Conservation (phyloP, 2,888 invertebrate genomes). For the Camponotus fellah region DNA sequence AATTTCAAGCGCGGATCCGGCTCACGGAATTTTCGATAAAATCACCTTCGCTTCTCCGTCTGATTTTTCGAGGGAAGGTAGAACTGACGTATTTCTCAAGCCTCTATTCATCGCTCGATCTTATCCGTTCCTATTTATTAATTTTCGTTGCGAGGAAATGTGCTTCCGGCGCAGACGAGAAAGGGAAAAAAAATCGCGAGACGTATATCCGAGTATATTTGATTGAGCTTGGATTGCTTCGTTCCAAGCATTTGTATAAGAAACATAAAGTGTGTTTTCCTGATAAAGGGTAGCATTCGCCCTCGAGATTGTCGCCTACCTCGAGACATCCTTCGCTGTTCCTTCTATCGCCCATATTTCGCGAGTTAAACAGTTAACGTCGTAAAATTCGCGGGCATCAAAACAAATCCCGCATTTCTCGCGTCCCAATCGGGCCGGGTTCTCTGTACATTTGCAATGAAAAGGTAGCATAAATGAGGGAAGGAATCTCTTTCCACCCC, state of each 20-base stretch:
- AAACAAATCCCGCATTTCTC: slow-evolving; percentile 52
- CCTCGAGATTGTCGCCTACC: slow-evolving; percentile 43
- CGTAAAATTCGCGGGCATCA: slow-evolving; percentile 36
- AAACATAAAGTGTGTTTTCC: not conserved
- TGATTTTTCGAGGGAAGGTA: not conserved
- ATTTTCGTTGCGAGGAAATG: not conserved
- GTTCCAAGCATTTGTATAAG: not conserved
- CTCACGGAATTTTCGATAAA: slow-evolving; percentile 54
- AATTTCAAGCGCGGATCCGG: slow-evolving; percentile 54
- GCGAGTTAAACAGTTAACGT: slow-evolving; percentile 47
- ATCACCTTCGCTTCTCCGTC: slow-evolving; percentile 28
- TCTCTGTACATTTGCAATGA: slow-evolving; percentile 42
- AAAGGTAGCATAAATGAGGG: slow-evolving; percentile 38
- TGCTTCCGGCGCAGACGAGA: too few species aligned
- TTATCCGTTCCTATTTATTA: slow-evolving; percentile 36
- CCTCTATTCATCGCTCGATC: slow-evolving; percentile 23
- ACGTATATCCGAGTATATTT: not conserved
- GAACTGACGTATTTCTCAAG: slow-evolving; percentile 12
- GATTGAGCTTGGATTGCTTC: not conserved
- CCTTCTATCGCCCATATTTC: slow-evolving; percentile 27
- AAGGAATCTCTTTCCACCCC: not conserved
- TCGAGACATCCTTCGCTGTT: slow-evolving; percentile 27
- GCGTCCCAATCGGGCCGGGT: slow-evolving; percentile 29
- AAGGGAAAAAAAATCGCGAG: not conserved
- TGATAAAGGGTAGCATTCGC: not conserved